Evolutionary conservation across 2,888 invertebrate species (phyloP).

Genomic region (Metellina segmentata): DNA sequence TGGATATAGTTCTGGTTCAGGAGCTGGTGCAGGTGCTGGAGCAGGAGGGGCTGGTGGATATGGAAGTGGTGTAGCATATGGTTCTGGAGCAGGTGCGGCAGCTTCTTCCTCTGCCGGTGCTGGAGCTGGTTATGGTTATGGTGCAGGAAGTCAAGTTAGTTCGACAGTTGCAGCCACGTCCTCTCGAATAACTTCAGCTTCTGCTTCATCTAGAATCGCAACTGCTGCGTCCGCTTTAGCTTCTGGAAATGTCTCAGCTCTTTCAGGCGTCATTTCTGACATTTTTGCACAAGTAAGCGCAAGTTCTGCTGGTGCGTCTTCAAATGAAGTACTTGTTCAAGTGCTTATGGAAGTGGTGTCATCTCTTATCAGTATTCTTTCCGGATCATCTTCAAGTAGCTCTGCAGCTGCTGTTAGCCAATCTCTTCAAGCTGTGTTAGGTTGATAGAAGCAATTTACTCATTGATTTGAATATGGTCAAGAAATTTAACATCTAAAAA

Average conservation of each 20-base stretch:
- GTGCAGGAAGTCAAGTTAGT: background rate
- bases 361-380: constrained; percentile 41
- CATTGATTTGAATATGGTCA: background rate
- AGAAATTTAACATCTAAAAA: no score
- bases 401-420: constrained; percentile 27
- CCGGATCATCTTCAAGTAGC: background rate
- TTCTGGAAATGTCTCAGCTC: constrained; percentile 25
- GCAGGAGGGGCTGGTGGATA: background rate
- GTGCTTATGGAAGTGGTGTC: constrained; percentile 47
- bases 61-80: background rate
- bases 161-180: constrained; percentile 20
- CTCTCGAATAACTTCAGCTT: constrained; percentile 6
- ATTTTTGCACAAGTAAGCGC: background rate
- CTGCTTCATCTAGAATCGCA: constrained; percentile 35
- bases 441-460: background rate
- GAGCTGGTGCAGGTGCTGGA: background rate
- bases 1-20: background rate
- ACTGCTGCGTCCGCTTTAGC: constrained; percentile 9
- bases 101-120: background rate
- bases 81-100: background rate
- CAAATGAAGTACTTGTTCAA: constrained; percentile 37
- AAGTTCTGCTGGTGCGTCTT: background rate
- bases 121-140: constrained; percentile 3
- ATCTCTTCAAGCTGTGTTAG: constrained; percentile 10
- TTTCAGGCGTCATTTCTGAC: background rate